Evolutionary conservation across 1,140 invertebrate genomes (phyloP), one percentile per base, ranked within the genome.

Genomic region (Condylostylus longicornis): DNA sequence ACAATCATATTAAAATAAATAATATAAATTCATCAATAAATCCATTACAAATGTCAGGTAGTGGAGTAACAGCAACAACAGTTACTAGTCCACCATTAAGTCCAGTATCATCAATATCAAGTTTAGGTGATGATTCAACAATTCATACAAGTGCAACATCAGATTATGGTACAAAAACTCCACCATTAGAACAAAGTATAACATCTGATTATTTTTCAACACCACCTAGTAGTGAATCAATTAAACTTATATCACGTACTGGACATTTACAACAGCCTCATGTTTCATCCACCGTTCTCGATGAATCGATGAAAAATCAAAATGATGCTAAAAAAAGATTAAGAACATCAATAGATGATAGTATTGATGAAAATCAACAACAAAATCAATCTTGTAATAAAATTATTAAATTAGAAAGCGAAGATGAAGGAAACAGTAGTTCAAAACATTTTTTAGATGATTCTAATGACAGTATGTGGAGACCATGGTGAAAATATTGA

Each of bases 41-140:
- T 37, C 25, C 2, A 17, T 35, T 30, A 9, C 18, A 33, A 6
- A 33, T 15, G 19, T 4, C 5, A 14, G 31, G n/a, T 13, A 20
- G 25, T 19, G 29, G 28, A 20, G 5, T 40, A 42, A 21, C 35
- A 21, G 27, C 20, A 15, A 5, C 23, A 30, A 37, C 15, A 31
- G 10, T 10, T 35, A 66, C 65, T 3, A 75, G 73, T 45, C 74
- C 74, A 0, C 63, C 75, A 0, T 43, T 74, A 9, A 76, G 74
- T 38, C 74, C 74, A 0, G 59, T 74, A 12, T 75, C 74, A 0
- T 77, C 75, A 14, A 70, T 73, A 2, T 77, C 75, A 5, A 75
- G 74, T 30, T 72, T 66, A 44, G 74, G 54, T 13, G 48, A 56
- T 5, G 57, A 60, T 32, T 52, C 43, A 6, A 35, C 39, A 1